Percentiles rank a stretch among this genome's conserved stretches.
These are phyloP conservation scores for Azorinus chamasolen DNA, from an alignment of 2,888 invertebrate species.

Conservation along the genomic window DNA sequence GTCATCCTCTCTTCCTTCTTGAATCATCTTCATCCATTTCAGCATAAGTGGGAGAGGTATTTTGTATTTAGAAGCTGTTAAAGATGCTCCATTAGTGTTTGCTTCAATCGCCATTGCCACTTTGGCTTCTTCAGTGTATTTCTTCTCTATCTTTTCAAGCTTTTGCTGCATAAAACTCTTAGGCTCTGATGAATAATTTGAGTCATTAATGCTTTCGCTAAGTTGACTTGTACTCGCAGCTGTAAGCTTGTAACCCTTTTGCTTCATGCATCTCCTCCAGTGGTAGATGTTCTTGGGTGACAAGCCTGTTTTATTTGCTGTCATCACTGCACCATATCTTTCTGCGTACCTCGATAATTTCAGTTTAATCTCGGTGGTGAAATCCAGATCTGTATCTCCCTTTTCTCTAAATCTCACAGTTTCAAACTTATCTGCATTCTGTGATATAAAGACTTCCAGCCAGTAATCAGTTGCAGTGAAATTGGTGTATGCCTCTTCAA, in stretches of 20 bases:
- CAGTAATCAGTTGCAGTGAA: slow-evolving; percentile 47
- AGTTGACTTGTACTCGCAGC: too few species aligned
- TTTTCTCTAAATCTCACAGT: slow-evolving; percentile 55
- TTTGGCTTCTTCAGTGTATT: slow-evolving; percentile 35
- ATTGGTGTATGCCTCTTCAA: slow-evolving; percentile 43
- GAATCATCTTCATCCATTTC: slow-evolving; percentile 57
- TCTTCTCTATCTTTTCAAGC: slow-evolving; percentile 39
- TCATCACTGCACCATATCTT: slow-evolving; percentile 42
- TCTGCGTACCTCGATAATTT: slow-evolving; percentile 46
- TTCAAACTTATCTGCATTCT: slow-evolving; percentile 42
- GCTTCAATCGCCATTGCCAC: slow-evolving; percentile 48
- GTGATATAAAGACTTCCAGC: slow-evolving; percentile 47
- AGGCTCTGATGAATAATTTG: slow-evolving; percentile 7
- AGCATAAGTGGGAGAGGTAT: slow-evolving; percentile 55
- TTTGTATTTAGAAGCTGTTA: slow-evolving; percentile 41
- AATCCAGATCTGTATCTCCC: slow-evolving; percentile 43
- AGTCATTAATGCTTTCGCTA: background rate
- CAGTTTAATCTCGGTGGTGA: slow-evolving; percentile 52
- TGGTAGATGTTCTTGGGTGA: slow-evolving; percentile 54
- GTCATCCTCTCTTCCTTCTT: slow-evolving; percentile 17
- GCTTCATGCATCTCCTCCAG: slow-evolving; percentile 48
- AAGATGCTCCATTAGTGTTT: slow-evolving; percentile 36
- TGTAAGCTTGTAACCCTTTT: slow-evolving; percentile 37
- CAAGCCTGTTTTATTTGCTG: slow-evolving; percentile 45
- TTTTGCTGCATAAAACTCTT: slow-evolving; percentile 62